These are phyloP conservation scores for Phalloptychus januarius DNA, from an alignment of 2,797 vertebrate species.

Conservation along the genomic window DNA sequence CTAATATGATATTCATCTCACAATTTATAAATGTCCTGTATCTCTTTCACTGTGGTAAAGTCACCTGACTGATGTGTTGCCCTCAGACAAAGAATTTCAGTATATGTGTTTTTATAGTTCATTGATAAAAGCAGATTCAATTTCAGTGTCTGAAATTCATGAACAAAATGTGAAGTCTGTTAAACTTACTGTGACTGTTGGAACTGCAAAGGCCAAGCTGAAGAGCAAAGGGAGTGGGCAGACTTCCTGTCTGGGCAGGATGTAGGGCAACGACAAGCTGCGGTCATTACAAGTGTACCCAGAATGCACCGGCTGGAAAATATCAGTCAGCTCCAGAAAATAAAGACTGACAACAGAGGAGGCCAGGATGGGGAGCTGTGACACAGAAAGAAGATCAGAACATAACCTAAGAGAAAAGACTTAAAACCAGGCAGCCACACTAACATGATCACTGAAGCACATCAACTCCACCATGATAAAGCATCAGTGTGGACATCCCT, in stretches of 20 bases:
- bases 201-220: constrained; percentile 93
- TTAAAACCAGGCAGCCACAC: not conserved
- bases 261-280: constrained; percentile 95
- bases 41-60: too few species aligned
- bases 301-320: constrained; percentile 96
- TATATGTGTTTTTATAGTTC: too few species aligned
- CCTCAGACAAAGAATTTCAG: too few species aligned
- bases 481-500: not conserved
- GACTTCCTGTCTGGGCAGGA: constrained; percentile 91
- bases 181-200: constrained; percentile 87
- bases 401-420: not conserved
- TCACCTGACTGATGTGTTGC: too few species aligned
- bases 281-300: constrained; percentile 98
- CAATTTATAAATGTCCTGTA: too few species aligned
- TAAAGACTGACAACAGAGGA: constrained; percentile 97
- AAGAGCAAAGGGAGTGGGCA: constrained; percentile 94
- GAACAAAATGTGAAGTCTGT: not conserved
- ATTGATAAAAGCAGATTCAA: too few species aligned
- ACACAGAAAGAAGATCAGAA: constrained; percentile 5
- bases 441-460: not conserved
- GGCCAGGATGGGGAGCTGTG: constrained; percentile 88
- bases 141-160: not conserved
- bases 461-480: not conserved
- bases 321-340: constrained; percentile 95
- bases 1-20: too few species aligned